Percentiles rank a stretch among this genome's conserved stretches.
Conservation (phyloP, 1,140 invertebrate genomes). For the Propsilocerus akamusi region DNA sequence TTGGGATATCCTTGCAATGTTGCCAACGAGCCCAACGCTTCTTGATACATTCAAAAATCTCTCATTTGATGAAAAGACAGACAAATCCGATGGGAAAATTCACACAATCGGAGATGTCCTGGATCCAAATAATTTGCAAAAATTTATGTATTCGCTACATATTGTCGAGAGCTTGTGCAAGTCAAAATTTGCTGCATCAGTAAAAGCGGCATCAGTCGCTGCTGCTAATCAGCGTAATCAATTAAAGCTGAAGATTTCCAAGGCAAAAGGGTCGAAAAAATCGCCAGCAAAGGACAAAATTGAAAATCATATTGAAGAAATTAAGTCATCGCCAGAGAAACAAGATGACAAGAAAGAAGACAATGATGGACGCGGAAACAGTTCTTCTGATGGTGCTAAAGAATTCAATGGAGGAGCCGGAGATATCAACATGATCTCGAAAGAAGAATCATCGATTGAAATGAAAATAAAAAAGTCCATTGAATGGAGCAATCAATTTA, state of each 20-base stretch:
- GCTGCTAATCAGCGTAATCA: slow-evolving; percentile 4
- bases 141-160: slow-evolving; percentile 86
- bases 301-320: not conserved
- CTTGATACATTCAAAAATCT: slow-evolving; percentile 66
- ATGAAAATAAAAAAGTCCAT: slow-evolving; percentile 6
- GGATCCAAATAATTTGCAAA: slow-evolving; percentile 74
- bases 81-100: not conserved
- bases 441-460: slow-evolving; percentile 14
- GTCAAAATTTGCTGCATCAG: not conserved
- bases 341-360: slow-evolving; percentile 8
- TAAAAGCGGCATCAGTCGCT: slow-evolving; percentile 2
- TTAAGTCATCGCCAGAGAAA: slow-evolving; percentile 11
- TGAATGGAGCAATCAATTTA: slow-evolving; percentile 59
- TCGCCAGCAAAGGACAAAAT: not conserved
- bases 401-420: slow-evolving; percentile 25
- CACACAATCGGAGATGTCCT: slow-evolving; percentile 48
- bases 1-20: slow-evolving; percentile 82
- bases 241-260: not conserved
- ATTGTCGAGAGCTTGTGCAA: slow-evolving; percentile 52
- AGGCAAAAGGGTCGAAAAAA: slow-evolving; percentile 13
- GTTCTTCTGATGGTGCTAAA: slow-evolving; percentile 14
- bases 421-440: slow-evolving; percentile 17
- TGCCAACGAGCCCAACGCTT: slow-evolving; percentile 74
- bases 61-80: slow-evolving; percentile 14
- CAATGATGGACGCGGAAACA: slow-evolving; percentile 10